Base-by-base conservation (phyloP, 2,113 vertebrate genomes). In the Campylomormyrus numenius region DNA sequence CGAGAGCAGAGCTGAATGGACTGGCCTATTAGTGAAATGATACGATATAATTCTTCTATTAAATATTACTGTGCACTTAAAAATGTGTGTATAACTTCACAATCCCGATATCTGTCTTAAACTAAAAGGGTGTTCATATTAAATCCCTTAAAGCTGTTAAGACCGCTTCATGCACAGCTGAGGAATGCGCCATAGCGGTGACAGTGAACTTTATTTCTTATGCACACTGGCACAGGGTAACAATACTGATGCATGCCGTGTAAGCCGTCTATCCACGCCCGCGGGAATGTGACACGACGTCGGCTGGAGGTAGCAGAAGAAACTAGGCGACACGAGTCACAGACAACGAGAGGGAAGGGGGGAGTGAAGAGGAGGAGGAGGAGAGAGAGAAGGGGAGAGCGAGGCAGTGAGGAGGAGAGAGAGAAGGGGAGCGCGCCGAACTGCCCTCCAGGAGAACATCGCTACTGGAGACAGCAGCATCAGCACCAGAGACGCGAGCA, bases 201-300 rank as follows among this genome's bases (percentile, higher is more conserved):
- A 27, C 58, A 66, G 58, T n/a, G 58, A 66, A 66, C 58, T 66
- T 66, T 66, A 66, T 27, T 11, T 66, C 58, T 66, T 27, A 66
- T 66, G 46, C 48, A 27, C 21, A 27, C 48, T 56, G 48, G 13
- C 85, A 87, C 49, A 66, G 62, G 8, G 56, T 62, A 62, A 62
- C 35, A 15, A 66, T 31, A 50, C 86, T 17, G 86, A 17, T 46
- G 27, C n/a, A 53, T 39, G 50, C 48, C 52, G 19, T 27, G 62
- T 70, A 31, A 70, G n/a, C 27, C 27, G 27, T 70, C n/a, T 70
- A 27, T 27, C 62, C 62, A 9, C 50, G 58, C 13, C 87, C 87
- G 87, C 10, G 83, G 90, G 93, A 95, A 95, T 89, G 95, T 96
- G 95, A 95, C 92, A 89, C 89, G 91, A 93, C 94, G 94, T 94